These are phyloP conservation scores for Araneus ventricosus DNA, from an alignment of 1,140 invertebrate genomes.

Conservation along the genomic window DNA sequence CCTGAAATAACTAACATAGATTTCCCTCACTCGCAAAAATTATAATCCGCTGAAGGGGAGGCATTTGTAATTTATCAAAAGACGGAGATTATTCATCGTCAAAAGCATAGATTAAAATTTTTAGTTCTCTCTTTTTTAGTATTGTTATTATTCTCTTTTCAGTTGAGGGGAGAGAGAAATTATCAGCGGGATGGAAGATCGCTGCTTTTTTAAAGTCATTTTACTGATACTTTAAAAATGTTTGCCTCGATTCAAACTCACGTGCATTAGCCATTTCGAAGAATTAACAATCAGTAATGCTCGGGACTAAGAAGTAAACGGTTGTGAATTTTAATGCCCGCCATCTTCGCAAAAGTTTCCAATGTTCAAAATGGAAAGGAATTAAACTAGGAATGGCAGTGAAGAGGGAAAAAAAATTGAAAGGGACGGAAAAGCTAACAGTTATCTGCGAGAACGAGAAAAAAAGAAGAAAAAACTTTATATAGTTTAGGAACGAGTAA, in stretches of 20 bases:
- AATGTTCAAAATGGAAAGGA: conserved; percentile 55
- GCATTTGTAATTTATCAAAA: conserved; percentile 75
- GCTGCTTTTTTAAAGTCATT: conserved; percentile 64
- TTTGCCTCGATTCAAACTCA: conserved; percentile 45
- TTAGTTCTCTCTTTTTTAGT: conserved; percentile 26
- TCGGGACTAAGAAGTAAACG: conserved; percentile 27
- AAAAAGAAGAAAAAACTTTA: background rate
- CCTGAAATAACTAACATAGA: conserved; percentile 74
- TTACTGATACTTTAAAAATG: conserved; percentile 73
- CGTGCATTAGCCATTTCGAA: conserved; percentile 73
- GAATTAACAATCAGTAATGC: conserved; percentile 70
- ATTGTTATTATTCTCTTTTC: conserved; percentile 58
- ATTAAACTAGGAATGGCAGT: conserved; percentile 43
- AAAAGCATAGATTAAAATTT: conserved; percentile 75
- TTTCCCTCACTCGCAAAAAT: conserved; percentile 68
- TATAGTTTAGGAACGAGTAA: background rate
- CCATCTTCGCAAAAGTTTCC: conserved; percentile 50
- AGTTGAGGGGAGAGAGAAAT: conserved; percentile 43
- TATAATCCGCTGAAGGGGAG: conserved; percentile 62
- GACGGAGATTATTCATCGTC: conserved; percentile 70
- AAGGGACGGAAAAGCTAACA: background rate
- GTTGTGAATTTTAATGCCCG: conserved; percentile 59
- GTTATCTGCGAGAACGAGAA: background rate
- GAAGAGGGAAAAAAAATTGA: background rate
- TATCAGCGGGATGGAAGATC: conserved; percentile 32